Percentiles rank a stretch among this genome's conserved stretches.
Evolutionary conservation across 2,888 invertebrate genomes (phyloP).

Genomic region (Galeruca laticollis): DNA sequence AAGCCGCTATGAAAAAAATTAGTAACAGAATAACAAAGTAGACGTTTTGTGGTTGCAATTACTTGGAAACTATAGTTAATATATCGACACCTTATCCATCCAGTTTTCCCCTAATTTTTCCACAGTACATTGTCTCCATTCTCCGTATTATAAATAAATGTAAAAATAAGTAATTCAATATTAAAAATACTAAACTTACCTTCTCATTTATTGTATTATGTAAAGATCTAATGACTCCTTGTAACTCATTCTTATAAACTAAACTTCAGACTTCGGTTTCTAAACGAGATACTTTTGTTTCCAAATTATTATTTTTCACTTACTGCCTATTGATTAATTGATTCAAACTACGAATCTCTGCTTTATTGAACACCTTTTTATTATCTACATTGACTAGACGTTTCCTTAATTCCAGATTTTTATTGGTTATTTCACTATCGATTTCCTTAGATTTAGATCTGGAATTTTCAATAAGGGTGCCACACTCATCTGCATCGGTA

Average conservation of each 20-base stretch:
- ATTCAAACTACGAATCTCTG: slow-evolving; percentile 69
- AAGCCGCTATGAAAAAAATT: too few relatives aligned
- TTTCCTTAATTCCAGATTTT: slow-evolving; percentile 75
- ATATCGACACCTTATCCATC: too few relatives aligned
- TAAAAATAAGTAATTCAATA: background rate
- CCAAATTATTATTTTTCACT: slow-evolving; percentile 74
- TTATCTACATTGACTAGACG: slow-evolving; percentile 78
- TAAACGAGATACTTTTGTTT: slow-evolving; percentile 75
- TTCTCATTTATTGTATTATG: slow-evolving; percentile 71
- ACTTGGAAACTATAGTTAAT: too few relatives aligned
- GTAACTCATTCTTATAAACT: slow-evolving; percentile 74
- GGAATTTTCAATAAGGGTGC: slow-evolving; percentile 75
- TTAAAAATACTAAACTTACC: background rate
- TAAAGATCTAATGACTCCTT: slow-evolving; percentile 61
- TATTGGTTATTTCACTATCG: slow-evolving; percentile 72
- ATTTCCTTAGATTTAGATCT: slow-evolving; percentile 74
- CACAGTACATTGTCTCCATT: too few relatives aligned
- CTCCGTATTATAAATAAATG: background rate
- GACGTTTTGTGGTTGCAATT: too few relatives aligned
- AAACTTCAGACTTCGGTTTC: slow-evolving; percentile 75
- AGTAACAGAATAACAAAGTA: too few relatives aligned
- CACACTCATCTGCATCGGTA: slow-evolving; percentile 76
- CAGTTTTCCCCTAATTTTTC: too few relatives aligned
- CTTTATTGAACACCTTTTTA: slow-evolving; percentile 75
- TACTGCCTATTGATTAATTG: slow-evolving; percentile 76